Conservation (phyloP, 2,888 invertebrate genomes). For the Calliopum simillimum region DNA sequence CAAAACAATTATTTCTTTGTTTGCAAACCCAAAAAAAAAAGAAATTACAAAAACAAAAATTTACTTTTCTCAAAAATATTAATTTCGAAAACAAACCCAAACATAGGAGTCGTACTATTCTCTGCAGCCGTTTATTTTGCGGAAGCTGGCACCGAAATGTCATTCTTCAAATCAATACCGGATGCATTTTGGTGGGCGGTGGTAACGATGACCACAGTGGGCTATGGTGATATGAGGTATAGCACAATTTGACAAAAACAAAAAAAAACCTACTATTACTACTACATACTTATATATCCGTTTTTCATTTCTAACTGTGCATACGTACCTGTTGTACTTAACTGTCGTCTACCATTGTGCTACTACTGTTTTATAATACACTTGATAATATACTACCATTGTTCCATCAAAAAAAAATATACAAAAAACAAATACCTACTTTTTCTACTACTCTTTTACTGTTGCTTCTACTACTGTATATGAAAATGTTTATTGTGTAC, state of each 20-base stretch:
- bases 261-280: constrained; percentile 2
- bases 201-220: constrained; percentile 99
- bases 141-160: constrained; percentile 99
- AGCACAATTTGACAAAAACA: constrained; percentile 27
- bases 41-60: constrained; percentile 6
- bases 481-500: constrained; percentile 38
- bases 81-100: constrained; percentile 26
- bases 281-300: constrained; percentile 11
- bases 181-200: constrained; percentile 99
- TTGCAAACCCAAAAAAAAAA: constrained; percentile 8
- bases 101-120: constrained; percentile 97
- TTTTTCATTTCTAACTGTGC: no score
- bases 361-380: constrained; percentile 2
- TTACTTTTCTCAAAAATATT: constrained; percentile 18
- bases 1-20: not conserved
- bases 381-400: no score
- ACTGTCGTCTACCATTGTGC: constrained; percentile 29
- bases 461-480: constrained; percentile 43
- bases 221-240: constrained; percentile 99
- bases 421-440: constrained; percentile 6
- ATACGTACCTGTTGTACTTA: not conserved
- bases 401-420: no score
- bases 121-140: constrained; percentile 99
- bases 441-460: constrained; percentile 43
- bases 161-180: constrained; percentile 99